Evolutionary conservation across 2,888 invertebrate genomes (phyloP), one percentile per base, ranked within the genome.

Genomic region (Chymomyza amoena): DNA sequence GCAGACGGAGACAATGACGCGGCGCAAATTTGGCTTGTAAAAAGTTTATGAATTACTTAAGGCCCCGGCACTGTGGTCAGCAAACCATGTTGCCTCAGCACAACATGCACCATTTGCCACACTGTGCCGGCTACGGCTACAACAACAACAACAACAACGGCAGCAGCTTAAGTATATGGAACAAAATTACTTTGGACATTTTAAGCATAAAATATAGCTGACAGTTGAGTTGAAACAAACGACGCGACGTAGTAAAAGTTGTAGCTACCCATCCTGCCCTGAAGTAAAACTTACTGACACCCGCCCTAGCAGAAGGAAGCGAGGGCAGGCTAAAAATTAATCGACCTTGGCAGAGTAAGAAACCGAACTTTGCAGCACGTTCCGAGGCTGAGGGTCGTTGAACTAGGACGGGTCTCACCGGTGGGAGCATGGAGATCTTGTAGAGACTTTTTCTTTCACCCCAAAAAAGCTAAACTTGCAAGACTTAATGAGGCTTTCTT

Each of bases 141-240:
- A 66, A 36, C 62, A 18, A 54, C 16, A 65, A n/a, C 15, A 36
- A 61, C 59, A 51, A 64, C 70, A 63, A 66, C 73, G 32, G 13
- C 39, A 65, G 69, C 51, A 45, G 73, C 73, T 76, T 87, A 87
- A 83, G 87, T 78, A 83, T 32, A 32, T 5, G 7, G 80, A 87
- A 80, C 76, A 75, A 83, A 83, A 85, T 83, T 78, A 85, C 88
- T 87, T 83, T 82, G 71, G 85, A 82, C 88, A 85, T 83, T 86
- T 82, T 85, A 87, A 83, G 83, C 86, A 83, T 85, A 83, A 87
- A 87, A 83, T 85, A 83, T 87, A 87, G 76, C 86, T 78, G 87
- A 83, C 87, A 87, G 88, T 76, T 78, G 72, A 78, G 85, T 73
- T 72, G 81, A 74, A 75, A 66, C 71, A 70, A 65, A 65, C 39